These are phyloP conservation scores for Spodoptera frugiperda DNA, from an alignment of 1,140 invertebrate genomes.

Conservation along the genomic window DNA sequence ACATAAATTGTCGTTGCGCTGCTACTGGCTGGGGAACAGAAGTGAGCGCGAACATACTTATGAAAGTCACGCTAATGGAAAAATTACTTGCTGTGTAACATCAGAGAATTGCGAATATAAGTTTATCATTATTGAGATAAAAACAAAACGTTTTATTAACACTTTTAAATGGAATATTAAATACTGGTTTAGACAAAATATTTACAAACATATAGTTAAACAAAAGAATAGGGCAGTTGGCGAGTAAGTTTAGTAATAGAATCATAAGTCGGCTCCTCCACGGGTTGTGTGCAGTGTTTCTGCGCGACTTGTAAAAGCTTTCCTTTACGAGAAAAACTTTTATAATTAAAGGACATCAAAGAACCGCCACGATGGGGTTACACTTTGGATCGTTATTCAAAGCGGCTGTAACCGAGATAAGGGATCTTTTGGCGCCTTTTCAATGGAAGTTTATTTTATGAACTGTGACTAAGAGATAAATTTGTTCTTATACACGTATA, in stretches of 20 bases:
- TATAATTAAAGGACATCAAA: slow-evolving; percentile 85
- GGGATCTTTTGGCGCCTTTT: slow-evolving; percentile 79
- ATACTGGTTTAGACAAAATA: too few relatives aligned
- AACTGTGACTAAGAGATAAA: slow-evolving; percentile 69
- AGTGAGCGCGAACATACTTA: background rate
- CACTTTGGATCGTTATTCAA: slow-evolving; percentile 82
- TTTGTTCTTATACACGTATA: slow-evolving; percentile 45
- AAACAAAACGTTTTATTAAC: too few relatives aligned
- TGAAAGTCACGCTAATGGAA: slow-evolving; percentile 13
- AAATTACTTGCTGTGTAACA: background rate
- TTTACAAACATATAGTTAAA: background rate
- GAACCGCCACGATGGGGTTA: slow-evolving; percentile 80
- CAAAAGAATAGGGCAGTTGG: background rate
- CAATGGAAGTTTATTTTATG: slow-evolving; percentile 77
- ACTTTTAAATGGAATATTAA: too few relatives aligned
- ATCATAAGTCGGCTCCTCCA: slow-evolving; percentile 36
- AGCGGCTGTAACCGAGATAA: slow-evolving; percentile 78
- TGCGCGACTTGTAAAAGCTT: slow-evolving; percentile 70
- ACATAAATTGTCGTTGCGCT: slow-evolving; percentile 61
- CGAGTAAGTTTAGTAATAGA: slow-evolving; percentile 15
- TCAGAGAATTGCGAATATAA: background rate
- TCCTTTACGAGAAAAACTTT: slow-evolving; percentile 80
- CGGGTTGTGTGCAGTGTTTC: slow-evolving; percentile 56
- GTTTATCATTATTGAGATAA: background rate
- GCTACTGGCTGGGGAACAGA: slow-evolving; percentile 24